Percentiles rank a stretch among this genome's conserved stretches.
Evolutionary conservation across 2,113 vertebrate genomes (phyloP).

Genomic region (Paedocypris sp.): DNA sequence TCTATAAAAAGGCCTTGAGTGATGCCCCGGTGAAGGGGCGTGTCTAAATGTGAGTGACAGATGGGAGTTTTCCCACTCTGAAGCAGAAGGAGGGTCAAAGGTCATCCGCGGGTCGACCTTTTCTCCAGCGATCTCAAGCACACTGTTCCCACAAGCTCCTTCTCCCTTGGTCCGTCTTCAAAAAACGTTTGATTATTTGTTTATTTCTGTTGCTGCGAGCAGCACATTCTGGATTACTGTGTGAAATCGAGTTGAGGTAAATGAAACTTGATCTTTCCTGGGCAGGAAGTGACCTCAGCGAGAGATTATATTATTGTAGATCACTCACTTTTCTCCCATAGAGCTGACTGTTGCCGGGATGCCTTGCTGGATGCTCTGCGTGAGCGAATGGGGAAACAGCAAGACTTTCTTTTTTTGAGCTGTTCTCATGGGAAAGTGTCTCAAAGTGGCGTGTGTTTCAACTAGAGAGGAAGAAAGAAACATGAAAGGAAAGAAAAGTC

Average conservation of each 20-base stretch:
- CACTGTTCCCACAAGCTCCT: neutral
- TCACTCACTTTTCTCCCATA: slow-evolving; percentile 29
- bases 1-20: slow-evolving; percentile 10
- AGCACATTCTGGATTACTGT: slow-evolving; percentile 77
- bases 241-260: slow-evolving; percentile 55
- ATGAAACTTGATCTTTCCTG: slow-evolving; percentile 39
- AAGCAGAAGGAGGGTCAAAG: neutral
- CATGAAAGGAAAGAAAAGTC: neutral
- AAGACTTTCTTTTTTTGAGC: slow-evolving; percentile 28
- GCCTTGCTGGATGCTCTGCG: neutral
- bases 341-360: slow-evolving; percentile 14
- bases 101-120: neutral
- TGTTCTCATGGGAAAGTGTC: slow-evolving; percentile 22
- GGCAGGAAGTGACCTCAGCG: slow-evolving; percentile 19
- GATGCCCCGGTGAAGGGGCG: neutral
- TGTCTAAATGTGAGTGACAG: slow-evolving; percentile 15
- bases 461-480: neutral
- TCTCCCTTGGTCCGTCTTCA: slow-evolving; percentile 43
- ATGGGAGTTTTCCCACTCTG: neutral
- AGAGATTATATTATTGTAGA: slow-evolving; percentile 30
- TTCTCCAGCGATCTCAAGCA: neutral
- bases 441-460: slow-evolving; percentile 1
- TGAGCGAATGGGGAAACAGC: neutral
- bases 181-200: slow-evolving; percentile 53
- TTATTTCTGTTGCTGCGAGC: slow-evolving; percentile 85